Base-by-base conservation (phyloP, 2,113 vertebrate genomes). In the Panthera uncia region DNA sequence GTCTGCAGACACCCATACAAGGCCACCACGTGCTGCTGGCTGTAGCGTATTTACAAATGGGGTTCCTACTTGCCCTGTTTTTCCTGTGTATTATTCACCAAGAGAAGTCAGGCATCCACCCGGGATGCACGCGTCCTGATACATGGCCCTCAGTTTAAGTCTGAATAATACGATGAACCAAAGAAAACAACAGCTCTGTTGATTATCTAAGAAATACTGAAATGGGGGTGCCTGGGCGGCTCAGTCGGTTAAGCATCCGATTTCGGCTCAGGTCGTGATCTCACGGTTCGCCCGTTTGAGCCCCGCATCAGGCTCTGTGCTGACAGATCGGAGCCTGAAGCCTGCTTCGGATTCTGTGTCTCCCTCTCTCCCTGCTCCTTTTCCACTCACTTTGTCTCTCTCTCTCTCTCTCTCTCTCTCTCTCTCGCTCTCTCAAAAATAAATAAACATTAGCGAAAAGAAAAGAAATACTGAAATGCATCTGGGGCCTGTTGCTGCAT, bases 401-500 rank as follows among this genome's bases (percentile, higher is more conserved):
- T 18, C 6, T 57, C 15, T 57, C 55, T 41, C 41, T 41, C 41
- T 1, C 7, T 45, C 45, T 9, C 45, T 45, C 45, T 45, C 45
- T 45, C 41, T 45, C 38, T 38, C 38, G 38, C 38, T 38, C 6
- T 57, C 8, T 57, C 57, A 61, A 61, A 61, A 61, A 25, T 61
- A 21, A 57, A 57, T 57, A 57, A 19, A 23, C 57, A 23, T 61
- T 61, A 61, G 23, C 57, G 9, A 61, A 8, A 61, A 61, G 21
- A 57, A 61, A 61, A 78, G 66, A 71, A 19, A 71, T 61, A 9
- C 63, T 10, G 55, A 23, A 36, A 4, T 1, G 6, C 1, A 3
- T 12, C 5, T 31, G 29, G 45, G 5, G 21, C 29, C 29, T 3
- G 1, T 12, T 4, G 25, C 19, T 48, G 11, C 8, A 0, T 5